phyloP scores from a whole-genome alignment of 92 coral and sea anemone genomes.

The Siderastrea siderea region DNA sequence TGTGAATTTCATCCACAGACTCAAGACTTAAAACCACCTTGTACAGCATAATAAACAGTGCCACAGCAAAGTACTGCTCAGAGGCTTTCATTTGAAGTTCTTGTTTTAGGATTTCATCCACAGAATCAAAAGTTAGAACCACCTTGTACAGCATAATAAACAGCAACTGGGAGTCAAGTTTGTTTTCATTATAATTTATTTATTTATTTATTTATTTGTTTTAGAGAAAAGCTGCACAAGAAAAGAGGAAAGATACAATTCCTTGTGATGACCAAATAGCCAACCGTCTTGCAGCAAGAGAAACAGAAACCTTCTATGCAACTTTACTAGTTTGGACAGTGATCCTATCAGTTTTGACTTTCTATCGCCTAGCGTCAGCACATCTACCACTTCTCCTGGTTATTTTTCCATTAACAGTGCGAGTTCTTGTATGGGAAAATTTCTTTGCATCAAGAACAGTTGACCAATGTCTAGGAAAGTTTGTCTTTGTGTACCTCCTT shows the following conservation, averaged over 20 bases:
- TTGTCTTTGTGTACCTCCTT: constrained; percentile 63
- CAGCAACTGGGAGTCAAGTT: too few species aligned
- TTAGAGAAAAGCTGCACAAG: constrained; percentile 14
- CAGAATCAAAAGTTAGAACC: too few species aligned
- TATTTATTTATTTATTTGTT: too few species aligned
- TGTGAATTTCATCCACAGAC: too few species aligned
- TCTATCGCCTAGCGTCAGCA: constrained; percentile 92
- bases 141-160: too few species aligned
- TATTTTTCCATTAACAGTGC: constrained; percentile 75
- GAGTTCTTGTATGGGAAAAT: constrained; percentile 89
- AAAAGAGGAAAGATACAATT: neutral
- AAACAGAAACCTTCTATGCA: constrained; percentile 86
- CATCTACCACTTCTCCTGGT: constrained; percentile 85
- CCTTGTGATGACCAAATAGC: neutral
- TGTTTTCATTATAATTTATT: too few species aligned
- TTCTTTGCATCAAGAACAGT: constrained; percentile 48
- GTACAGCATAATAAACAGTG: too few species aligned
- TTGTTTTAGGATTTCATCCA: too few species aligned
- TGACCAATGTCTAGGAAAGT: constrained; percentile 34
- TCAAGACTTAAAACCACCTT: too few species aligned
- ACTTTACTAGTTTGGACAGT: constrained; percentile 85
- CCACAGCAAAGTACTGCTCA: too few species aligned
- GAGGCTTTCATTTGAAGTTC: too few species aligned
- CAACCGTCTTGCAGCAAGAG: constrained; percentile 35
- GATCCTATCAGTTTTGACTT: constrained; percentile 82